Evolutionary conservation across 1,140 invertebrate species (phyloP), one percentile per base, ranked within the genome.

Genomic region (Andricus grossulariae): DNA sequence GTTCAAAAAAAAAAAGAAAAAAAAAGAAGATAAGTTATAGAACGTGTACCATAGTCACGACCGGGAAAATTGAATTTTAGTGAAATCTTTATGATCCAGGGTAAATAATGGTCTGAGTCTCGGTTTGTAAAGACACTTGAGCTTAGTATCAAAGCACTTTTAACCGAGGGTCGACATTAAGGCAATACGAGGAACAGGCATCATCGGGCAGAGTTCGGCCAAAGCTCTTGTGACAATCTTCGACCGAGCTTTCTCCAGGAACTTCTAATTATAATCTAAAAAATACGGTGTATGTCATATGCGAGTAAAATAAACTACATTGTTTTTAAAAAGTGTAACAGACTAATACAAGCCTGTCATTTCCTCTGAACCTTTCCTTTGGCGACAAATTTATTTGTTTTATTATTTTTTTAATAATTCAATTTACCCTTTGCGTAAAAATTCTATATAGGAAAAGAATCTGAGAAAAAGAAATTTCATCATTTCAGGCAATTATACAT

Each of bases 241-340:
- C 87, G 85, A 81, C 82, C 86, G 79, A 80, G 77, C 78, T 84
- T 87, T 80, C 83, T 85, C 82, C 85, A 85, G 78, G 80, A 81
- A 82, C 81, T 87, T 85, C 85, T 91, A 90, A 90, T 90, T 90
- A 89, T 91, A 90, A 89, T 85, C 86, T 90, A 91, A 88, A 82
- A 88, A 88, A 88, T 91, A 91, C 87, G 88, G 89, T 92, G 90
- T 92, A 92, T 91, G 90, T 91, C 90, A 91, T 92, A 90, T 92
- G 91, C 91, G 91, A 91, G 89, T 91, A 86, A 90, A 92, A 91
- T 91, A 92, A 92, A 91, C 87, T 82, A 91, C 90, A 90, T 90
- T 92, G 90, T 90, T 90, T 92, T 89, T 91, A 91, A 92, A 90
- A 91, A 89, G 85, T 50, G 71, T 66, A 25, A 66, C n/a, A 66